These are phyloP conservation scores for Bombus pascuorum DNA, from an alignment of 1,140 invertebrate genomes.

Conservation along the genomic window DNA sequence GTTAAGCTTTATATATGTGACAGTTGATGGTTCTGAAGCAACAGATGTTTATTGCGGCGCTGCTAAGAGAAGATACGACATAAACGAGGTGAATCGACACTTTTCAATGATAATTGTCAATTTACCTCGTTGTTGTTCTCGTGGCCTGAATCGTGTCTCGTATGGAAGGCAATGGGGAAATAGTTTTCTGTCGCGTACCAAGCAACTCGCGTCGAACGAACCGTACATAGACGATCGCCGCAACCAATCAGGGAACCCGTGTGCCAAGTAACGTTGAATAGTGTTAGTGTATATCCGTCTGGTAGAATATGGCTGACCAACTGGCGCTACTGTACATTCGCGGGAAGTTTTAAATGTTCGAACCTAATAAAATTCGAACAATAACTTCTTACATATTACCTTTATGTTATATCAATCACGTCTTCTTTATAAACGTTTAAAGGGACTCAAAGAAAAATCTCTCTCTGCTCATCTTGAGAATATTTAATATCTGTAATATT, in stretches of 20 bases:
- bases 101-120: slow-evolving; percentile 79
- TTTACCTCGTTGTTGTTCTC: slow-evolving; percentile 72
- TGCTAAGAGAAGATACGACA: slow-evolving; percentile 22
- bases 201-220: slow-evolving; percentile 69
- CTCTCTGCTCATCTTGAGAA: no score
- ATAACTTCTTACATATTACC: no score
- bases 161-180: slow-evolving; percentile 56
- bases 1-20: neutral
- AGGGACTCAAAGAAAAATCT: neutral
- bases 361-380: neutral
- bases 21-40: neutral
- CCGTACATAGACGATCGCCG: slow-evolving; percentile 57
- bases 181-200: slow-evolving; percentile 11
- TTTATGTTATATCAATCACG: neutral
- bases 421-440: neutral
- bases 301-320: slow-evolving; percentile 29
- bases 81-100: slow-evolving; percentile 70
- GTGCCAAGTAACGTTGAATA: slow-evolving; percentile 40
- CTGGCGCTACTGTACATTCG: slow-evolving; percentile 29
- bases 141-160: slow-evolving; percentile 47
- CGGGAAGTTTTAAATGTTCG: slow-evolving; percentile 58
- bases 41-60: slow-evolving; percentile 1
- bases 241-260: slow-evolving; percentile 48
- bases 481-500: no score
- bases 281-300: slow-evolving; percentile 26